Base-by-base conservation (phyloP, 37 sponge, comb jelly and placozoan genomes). In the Eunapius fragilis region DNA sequence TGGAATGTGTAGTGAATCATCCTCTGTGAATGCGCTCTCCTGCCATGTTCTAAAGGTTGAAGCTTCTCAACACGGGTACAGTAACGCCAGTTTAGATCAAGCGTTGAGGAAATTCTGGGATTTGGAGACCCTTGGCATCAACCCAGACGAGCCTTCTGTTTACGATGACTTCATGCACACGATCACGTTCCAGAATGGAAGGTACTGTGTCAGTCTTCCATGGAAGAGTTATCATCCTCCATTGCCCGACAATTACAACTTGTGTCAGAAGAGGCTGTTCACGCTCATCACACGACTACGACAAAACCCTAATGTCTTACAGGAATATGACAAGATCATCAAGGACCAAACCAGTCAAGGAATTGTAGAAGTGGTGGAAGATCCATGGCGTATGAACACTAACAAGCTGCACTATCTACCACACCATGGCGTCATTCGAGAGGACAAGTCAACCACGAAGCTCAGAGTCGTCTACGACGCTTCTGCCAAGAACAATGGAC, bases 241-340 rank as follows among this genome's bases (percentile, higher is more conserved):
- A 9, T 49, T 91, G 31, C 88, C 84, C 22, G 84, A 87, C 75
- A 87, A 91, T 68, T 91, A n/a, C 31, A 28, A 78, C 30, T 35
- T 91, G 70, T 84, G 88, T 25, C 26, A 84, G 47, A 79, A 74
- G 11, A 71, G 88, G 49, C 84, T 91, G n/a, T n/a, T n/a, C n/a
- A n/a, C n/a, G n/a, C n/a, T n/a, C n/a, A n/a, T n/a, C n/a, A n/a
- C n/a, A n/a, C 3, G 38, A 69, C 32, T 84, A 85, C 2, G 68
- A 74, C 86, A 86, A 67, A 48, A 70, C 26, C 92, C 88, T 74
- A 47, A 14, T n/a, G 13, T 87, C 34, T 75, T 91, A 9, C 49
- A 84, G 50, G 80, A 91, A 58, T 91, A 91, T 68, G 70, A 91
- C 37, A 25, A 25, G n/a, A 69, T 72, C 37, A 87, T 91, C n/a